Evolutionary conservation across 2,113 vertebrate species (phyloP), one percentile per base, ranked within the genome.

Genomic region (Paramisgurnus dabryanus): DNA sequence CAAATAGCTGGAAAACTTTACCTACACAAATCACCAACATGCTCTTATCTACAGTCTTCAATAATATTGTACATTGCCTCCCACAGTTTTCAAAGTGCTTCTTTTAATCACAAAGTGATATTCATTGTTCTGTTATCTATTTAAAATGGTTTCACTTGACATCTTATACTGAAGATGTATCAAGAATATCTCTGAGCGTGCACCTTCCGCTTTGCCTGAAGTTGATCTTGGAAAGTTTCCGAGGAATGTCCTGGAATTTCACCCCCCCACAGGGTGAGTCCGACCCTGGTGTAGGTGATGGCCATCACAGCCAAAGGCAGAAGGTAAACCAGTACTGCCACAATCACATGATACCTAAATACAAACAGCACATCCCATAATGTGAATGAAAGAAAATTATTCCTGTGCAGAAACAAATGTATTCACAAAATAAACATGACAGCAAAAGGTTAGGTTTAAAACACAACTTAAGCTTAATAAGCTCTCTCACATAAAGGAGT

Each of bases 131-230:
- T 34, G 27, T 34, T 34, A 34, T 34, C 27, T 34, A 34, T 34
- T 34, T 34, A 34, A 34, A 34, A 34, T 34, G 27, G 27, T 34
- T 34, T 34, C 27, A 34, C 27, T 34, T 34, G 2, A 3, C 27
- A 34, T 34, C 27, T 34, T 34, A 34, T 34, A 34, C 27, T 2
- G 27, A 2, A 34, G 27, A 34, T 34, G 27, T 34, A 34, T 34
- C 45, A 47, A 7, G 45, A 7, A 7, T 9, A 47, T 53, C 11
- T 13, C 15, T 5, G 17, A n/a, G 55, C 7, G 55, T 7, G 15
- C n/a, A 86, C 88, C 84, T 89, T 89, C 45, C 87, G 81, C 61
- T 89, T 89, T 67, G 87, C 85, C 55, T 78, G 78, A 7, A 89
- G 76, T 15, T 88, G 88, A 17, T 85, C 84, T n/a, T 80, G 81